Evolutionary conservation across 1,140 invertebrate genomes (phyloP).

Genomic region (Drosophila repleta): DNA sequence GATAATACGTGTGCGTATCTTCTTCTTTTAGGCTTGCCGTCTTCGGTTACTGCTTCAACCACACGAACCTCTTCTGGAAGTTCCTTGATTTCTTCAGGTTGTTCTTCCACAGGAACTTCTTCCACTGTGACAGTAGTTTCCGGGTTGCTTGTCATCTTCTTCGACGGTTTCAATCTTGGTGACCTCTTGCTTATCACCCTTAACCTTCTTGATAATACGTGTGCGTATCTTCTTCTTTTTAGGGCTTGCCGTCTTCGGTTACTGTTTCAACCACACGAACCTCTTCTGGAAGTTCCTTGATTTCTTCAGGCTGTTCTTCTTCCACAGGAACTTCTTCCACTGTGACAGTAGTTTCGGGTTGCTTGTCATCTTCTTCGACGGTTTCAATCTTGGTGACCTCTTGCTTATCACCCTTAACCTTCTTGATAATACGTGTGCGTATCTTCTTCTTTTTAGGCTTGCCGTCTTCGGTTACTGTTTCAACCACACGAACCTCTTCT

Average conservation of each 20-base stretch:
- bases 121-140: conserved; percentile 1
- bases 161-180: conserved; percentile 6
- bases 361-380: not conserved
- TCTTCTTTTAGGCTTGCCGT: conserved; percentile 8
- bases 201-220: conserved; percentile 5
- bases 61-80: conserved; percentile 1
- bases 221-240: conserved; percentile 8
- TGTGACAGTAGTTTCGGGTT: not conserved
- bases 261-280: not conserved
- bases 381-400: conserved; percentile 6
- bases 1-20: conserved; percentile 5
- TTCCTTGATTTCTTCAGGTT: not conserved
- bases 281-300: not conserved
- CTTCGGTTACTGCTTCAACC: not conserved
- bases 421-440: conserved; percentile 1
- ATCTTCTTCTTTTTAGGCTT: conserved; percentile 3
- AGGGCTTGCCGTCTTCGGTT: conserved; percentile 1
- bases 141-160: not conserved
- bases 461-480: not conserved
- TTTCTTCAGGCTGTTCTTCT: not conserved
- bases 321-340: not conserved
- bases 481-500: not conserved
- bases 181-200: conserved; percentile 3
- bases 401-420: conserved; percentile 2
- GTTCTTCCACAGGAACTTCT: conserved; percentile 1